Percentiles rank a stretch among this genome's conserved stretches.
These are phyloP conservation scores for Drosophila anomalata DNA, from an alignment of 2,888 invertebrate species.

Conservation along the genomic window DNA sequence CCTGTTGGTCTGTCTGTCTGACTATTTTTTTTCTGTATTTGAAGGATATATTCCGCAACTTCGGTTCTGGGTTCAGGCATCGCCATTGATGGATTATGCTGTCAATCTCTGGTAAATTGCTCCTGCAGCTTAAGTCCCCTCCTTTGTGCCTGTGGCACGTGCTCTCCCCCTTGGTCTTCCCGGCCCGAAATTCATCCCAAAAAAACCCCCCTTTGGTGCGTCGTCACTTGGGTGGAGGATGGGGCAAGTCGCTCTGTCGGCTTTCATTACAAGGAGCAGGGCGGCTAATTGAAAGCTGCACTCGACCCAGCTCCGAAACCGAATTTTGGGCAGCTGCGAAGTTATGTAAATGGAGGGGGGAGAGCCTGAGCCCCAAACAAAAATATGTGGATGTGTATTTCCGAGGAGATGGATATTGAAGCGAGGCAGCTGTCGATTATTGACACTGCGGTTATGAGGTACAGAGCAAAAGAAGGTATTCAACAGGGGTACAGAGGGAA, in stretches of 20 bases:
- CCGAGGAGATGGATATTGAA: conserved; percentile 50
- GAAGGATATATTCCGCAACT: conserved; percentile 14
- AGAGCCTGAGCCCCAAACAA: background rate
- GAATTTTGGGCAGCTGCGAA: conserved; percentile 33
- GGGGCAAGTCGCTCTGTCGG: conserved; percentile 52
- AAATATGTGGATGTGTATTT: conserved; percentile 7
- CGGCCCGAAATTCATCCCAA: conserved; percentile 6
- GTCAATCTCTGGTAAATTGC: conserved; percentile 76
- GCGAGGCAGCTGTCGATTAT: conserved; percentile 76
- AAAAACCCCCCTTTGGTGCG: conserved; percentile 12
- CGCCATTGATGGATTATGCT: conserved; percentile 75
- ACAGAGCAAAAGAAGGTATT: conserved; percentile 6
- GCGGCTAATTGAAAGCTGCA: conserved; percentile 78
- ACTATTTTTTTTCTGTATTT: background rate
- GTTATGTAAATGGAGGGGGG: conserved; percentile 69
- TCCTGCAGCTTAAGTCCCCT: conserved; percentile 62
- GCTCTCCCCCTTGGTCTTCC: conserved; percentile 42
- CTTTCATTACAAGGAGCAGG: conserved; percentile 73
- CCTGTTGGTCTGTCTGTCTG: conserved; percentile 55
- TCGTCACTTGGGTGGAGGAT: conserved; percentile 54
- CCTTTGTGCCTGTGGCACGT: conserved; percentile 48
- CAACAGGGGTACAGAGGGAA: background rate
- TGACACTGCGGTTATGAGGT: conserved; percentile 67
- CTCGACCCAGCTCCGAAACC: conserved; percentile 57
- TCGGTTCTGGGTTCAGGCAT: conserved; percentile 18